Base-by-base conservation (phyloP, 2,797 vertebrate species). In the Xerus rutilus region DNA sequence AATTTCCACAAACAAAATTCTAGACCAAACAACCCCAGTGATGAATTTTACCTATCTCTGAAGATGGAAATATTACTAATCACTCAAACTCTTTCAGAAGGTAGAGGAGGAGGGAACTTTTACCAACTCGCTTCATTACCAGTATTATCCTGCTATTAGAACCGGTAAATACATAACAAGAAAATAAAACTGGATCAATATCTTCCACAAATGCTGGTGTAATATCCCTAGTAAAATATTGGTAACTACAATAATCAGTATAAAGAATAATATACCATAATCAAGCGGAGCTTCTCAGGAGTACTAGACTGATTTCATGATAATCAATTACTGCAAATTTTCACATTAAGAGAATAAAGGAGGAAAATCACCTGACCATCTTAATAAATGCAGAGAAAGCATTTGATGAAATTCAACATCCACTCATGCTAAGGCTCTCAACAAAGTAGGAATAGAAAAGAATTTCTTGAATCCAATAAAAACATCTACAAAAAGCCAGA, bases 1-100 rank as follows among this genome's bases (percentile, higher is more conserved):
- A 81, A 74, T 70, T 83, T 78, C 89, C 59, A 84, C 30, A 67
- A 67, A 72, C n/a, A 92, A 92, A 86, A 77, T 25, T 43, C 28
- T 65, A 92, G 72, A 54, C 5, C 49, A 73, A 89, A 89, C 4
- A 90, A 45, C n/a, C 72, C 84, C 64, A 32, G 20, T 49, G n/a
- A 94, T 77, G 32, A 92, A 52, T 76, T 77, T 17, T 30, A 77
- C 35, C n/a, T 73, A 57, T 64, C 62, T 49, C 67, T 69, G 39
- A 74, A 49, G 57, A 47, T 72, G 72, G 25, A 85, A 70, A 89
- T 47, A 35, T 28, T 84, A 67, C 35, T 28, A 21, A 39, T 72
- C 35, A 78, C 20, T 78, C 85, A 54, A 32, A 54, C 18, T 70
- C 52, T 25, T 77, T 81, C 3, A 70, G 57, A 69, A 86, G 59